Base-by-base conservation (phyloP, 2,888 invertebrate genomes). In the Phalera bucephala region DNA sequence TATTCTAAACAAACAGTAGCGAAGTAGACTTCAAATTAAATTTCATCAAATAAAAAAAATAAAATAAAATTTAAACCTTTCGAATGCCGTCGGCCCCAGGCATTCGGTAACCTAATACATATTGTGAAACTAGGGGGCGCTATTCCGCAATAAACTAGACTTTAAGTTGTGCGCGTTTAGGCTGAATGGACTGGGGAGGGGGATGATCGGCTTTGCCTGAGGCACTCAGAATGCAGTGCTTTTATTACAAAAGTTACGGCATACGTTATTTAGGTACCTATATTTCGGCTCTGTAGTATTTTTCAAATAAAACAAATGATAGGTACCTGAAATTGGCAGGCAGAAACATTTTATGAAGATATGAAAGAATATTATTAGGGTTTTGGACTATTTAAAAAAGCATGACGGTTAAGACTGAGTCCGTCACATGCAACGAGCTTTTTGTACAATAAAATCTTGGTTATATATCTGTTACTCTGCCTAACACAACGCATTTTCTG, bases 81-180 rank as follows among this genome's bases (percentile, higher is more conserved):
- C 64, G 63, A 66, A 67, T 62, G 66, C 70, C 69, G 54, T 50
- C n/a, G 52, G 67, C 79, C 65, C 40, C 39, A 44, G 60, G 71
- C 67, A 46, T 49, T 63, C 55, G 52, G 68, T 74, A 75, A 74
- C 71, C 64, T 64, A 73, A 80, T 70, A 73, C 71, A 51, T 52
- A 56, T 67, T 60, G 66, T 48, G 34, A 47, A 59, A 53, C 45
- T 50, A 48, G 52, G 48, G 40, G 45, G 44, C 42, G 43, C 37
- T 53, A 43, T 64, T 61, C 52, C 47, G 51, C 58, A 60, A 66
- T 64, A 70, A 67, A 75, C 52, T 73, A 60, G 61, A 67, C 71
- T 70, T 67, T 72, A 70, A 70, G 59, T 60, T 64, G 52, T 56
- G 40, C 45, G 55, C 52, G 54, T 52, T 75, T 66, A 66, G 66